A percentile compares a stretch with the other conserved stretches of the same genome.
Conservation (phyloP, 2,113 vertebrate species). For the Cervus canadensis region DNA sequence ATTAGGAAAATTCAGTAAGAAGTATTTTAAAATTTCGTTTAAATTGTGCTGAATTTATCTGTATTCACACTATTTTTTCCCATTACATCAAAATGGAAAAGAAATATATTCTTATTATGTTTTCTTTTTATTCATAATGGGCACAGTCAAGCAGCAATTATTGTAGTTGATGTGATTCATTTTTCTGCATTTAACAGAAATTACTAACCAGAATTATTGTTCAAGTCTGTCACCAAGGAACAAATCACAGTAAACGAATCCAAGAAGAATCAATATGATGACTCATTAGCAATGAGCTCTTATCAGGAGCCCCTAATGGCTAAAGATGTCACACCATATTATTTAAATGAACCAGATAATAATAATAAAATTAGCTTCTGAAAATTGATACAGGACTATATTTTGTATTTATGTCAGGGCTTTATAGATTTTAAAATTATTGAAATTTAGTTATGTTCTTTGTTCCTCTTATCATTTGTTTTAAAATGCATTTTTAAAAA, state of each 20-base stretch:
- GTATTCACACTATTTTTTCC: neutral
- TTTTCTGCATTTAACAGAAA: slow-evolving; percentile 29
- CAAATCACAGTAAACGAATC: slow-evolving; percentile 26
- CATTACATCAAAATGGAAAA: neutral
- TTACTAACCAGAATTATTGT: slow-evolving; percentile 19
- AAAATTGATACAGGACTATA: neutral
- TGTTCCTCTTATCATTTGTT: neutral
- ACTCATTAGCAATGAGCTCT: neutral
- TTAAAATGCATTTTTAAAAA: neutral
- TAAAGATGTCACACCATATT: neutral
- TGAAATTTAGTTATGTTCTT: neutral
- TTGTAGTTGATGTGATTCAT: neutral
- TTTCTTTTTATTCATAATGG: slow-evolving; percentile 1
- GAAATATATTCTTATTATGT: neutral
- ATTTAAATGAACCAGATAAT: neutral
- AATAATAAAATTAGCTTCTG: neutral
- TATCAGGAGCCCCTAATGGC: neutral
- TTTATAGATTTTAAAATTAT: neutral
- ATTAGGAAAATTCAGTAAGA: neutral
- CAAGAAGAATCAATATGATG: neutral
- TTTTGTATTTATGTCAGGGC: neutral
- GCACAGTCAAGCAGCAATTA: neutral
- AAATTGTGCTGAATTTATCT: neutral
- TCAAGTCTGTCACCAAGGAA: slow-evolving; percentile 4
- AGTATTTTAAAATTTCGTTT: neutral